Evolutionary conservation across 1,140 invertebrate species (phyloP).

Genomic region (Drosophila eugracilis): DNA sequence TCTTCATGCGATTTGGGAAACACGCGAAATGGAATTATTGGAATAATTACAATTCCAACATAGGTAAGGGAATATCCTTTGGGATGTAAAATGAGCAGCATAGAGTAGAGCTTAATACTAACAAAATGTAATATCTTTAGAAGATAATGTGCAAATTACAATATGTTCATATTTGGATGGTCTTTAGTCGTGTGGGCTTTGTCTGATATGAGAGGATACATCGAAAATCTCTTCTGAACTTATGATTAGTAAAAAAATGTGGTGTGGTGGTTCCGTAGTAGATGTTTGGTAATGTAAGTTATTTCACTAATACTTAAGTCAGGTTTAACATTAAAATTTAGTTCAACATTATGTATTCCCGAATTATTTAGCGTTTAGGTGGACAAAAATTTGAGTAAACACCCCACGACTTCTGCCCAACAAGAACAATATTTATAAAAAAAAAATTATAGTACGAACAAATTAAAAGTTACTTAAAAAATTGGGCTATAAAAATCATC

Average conservation of each 20-base stretch:
- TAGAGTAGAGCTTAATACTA: slow-evolving; percentile 57
- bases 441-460: not conserved
- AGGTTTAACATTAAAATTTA: too few species aligned
- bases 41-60: not conserved
- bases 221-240: slow-evolving; percentile 7
- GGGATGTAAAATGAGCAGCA: slow-evolving; percentile 53
- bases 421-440: not conserved
- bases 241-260: slow-evolving; percentile 11
- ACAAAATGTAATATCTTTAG: slow-evolving; percentile 64
- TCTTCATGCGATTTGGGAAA: slow-evolving; percentile 55
- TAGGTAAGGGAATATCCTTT: slow-evolving; percentile 29
- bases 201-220: slow-evolving; percentile 21
- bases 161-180: not conserved
- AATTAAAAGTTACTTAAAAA: not conserved
- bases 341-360: too few species aligned
- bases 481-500: not conserved
- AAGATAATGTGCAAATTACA: slow-evolving; percentile 39
- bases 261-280: slow-evolving; percentile 2
- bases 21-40: slow-evolving; percentile 29
- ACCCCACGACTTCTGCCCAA: not conserved
- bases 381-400: not conserved
- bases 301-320: slow-evolving; percentile 8
- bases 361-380: too few species aligned
- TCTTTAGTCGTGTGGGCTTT: slow-evolving; percentile 12
- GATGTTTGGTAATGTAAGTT: slow-evolving; percentile 6